Percentiles rank a stretch among this genome's conserved stretches.
phyloP scores from a whole-genome alignment of 2,113 vertebrate species.

The Nothocercus julius region DNA sequence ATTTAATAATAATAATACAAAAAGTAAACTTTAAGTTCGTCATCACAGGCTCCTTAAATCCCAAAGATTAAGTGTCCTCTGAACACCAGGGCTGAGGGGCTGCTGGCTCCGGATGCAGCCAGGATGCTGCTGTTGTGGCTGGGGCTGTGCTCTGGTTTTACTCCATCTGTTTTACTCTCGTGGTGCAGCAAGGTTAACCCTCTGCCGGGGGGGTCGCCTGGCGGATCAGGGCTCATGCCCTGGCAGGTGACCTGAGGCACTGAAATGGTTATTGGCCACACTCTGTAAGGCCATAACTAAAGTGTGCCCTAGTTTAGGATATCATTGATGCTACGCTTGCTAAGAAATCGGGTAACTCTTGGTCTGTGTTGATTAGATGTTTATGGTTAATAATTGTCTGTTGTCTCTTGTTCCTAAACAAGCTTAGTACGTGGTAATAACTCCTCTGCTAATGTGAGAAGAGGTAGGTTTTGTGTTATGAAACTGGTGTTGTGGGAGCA shows the following conservation, averaged over 20 bases:
- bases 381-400: background rate
- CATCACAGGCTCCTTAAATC: background rate
- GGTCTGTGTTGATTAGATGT: fast-evolving
- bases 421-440: background rate
- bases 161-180: background rate
- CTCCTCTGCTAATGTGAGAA: background rate
- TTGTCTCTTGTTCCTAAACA: background rate
- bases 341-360: background rate
- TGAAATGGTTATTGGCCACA: background rate
- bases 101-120: fast-evolving
- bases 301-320: background rate
- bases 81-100: fast-evolving
- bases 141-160: background rate
- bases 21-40: background rate
- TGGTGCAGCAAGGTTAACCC: background rate
- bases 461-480: background rate
- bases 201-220: fast-evolving
- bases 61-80: background rate
- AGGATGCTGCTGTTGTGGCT: background rate
- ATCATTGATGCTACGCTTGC: background rate
- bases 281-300: background rate
- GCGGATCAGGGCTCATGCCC: background rate
- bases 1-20: too few relatives aligned
- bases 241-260: background rate
- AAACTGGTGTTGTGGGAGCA: background rate